Evolutionary conservation across 2,113 vertebrate species (phyloP), one percentile per base, ranked within the genome.

Genomic region (Thryonomys swinderianus): DNA sequence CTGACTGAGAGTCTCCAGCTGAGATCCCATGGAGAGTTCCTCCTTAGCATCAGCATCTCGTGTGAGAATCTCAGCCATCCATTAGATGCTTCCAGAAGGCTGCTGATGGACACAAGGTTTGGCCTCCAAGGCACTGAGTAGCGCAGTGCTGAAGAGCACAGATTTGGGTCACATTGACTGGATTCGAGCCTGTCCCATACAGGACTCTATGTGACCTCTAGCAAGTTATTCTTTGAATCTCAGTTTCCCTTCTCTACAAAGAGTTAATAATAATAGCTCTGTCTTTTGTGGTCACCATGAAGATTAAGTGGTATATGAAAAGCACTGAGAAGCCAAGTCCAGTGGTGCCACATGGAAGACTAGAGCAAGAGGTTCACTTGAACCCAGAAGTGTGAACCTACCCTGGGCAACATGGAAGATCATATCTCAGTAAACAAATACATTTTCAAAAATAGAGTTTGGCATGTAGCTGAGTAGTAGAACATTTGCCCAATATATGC

Each of bases 61-160:
- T 92, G 27, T 53, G 86, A 90, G 85, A 92, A 67, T 92, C 67
- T 88, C 59, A 62, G 67, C 45, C 80, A 73, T 53, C 32, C 55
- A 34, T 88, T 85, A 62, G 55, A 30, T 84, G 74, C 40, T 90
- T 93, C 3, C 78, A 42, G 48, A 90, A 74, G 10, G 95, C 85
- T 97, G 7, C 48, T 51, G 48, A 51, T 51, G 48, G 48, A 51
- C 48, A 51, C 48, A 51, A 51, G 48, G 48, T 51, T 51, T 51
- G 6, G 6, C 48, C 37, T 51, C 37, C 21, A 74, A 13, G 17
- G 73, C 88, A 74, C 62, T 95, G 74, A 88, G 67, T 79, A 85
- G 45, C 27, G 7, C 37, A 40, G 67, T 67, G n/a, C 61, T 62
- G 30, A 62, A 57, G 59, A 81, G 34, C 45, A 71, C 14, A n/a